Percentiles rank a stretch among this genome's conserved stretches.
Conservation (phyloP, 2,888 invertebrate species). For the Caenorhabditis doughertyi region DNA sequence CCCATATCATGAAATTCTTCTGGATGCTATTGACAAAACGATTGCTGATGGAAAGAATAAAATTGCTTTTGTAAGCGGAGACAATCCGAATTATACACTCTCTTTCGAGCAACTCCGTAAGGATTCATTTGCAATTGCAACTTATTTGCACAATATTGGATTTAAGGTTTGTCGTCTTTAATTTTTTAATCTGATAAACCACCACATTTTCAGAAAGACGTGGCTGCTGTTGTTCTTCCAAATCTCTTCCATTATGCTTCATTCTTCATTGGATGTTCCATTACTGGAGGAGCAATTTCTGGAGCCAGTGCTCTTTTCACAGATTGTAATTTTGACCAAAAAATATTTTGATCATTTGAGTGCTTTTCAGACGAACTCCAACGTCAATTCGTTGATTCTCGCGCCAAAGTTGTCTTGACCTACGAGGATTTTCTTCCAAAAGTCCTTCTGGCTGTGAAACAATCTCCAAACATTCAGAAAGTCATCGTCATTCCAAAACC, state of each 20-base stretch:
- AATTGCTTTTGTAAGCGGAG: constrained; percentile 70
- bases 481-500: constrained; percentile 69
- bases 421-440: constrained; percentile 71
- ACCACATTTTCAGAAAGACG: constrained; percentile 57
- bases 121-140: constrained; percentile 62
- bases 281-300: constrained; percentile 70
- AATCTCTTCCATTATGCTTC: constrained; percentile 71
- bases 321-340: constrained; percentile 73
- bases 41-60: constrained; percentile 65
- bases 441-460: constrained; percentile 73
- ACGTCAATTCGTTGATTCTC: constrained; percentile 77
- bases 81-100: constrained; percentile 49
- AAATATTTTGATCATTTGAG: neutral
- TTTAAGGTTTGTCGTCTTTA: constrained; percentile 34
- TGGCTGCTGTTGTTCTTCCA: constrained; percentile 69
- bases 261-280: constrained; percentile 70
- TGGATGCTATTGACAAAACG: constrained; percentile 65
- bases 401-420: constrained; percentile 75
- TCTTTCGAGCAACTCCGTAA: constrained; percentile 65
- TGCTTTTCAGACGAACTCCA: constrained; percentile 74
- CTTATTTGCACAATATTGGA: constrained; percentile 66
- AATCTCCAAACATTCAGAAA: constrained; percentile 69
- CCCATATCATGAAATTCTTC: constrained; percentile 67
- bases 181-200: neutral
- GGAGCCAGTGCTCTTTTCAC: constrained; percentile 77